A percentile compares a stretch with the other conserved stretches of the same genome.
phyloP scores from a whole-genome alignment of 2,113 vertebrate genomes.

The Edolisoma coerulescens region DNA sequence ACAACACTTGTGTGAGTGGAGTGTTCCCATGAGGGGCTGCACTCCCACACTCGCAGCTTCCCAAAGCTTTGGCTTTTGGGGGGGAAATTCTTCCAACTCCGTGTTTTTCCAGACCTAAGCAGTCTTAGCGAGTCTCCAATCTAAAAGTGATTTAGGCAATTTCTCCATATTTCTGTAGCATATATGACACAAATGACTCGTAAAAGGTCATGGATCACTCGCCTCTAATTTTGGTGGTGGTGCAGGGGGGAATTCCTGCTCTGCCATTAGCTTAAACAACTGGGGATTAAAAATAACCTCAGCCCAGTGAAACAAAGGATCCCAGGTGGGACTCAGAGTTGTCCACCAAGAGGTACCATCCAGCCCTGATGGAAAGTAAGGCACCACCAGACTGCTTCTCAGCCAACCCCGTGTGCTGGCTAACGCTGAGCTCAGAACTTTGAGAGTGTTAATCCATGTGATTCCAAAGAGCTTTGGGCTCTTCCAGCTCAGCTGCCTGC shows the following conservation, averaged over 20 bases:
- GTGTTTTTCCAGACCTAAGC: background rate
- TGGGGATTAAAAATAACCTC: background rate
- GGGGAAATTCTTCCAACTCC: background rate
- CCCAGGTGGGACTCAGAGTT: background rate
- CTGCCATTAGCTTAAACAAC: rapidly evolving
- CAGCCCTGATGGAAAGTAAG: background rate
- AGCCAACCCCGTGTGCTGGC: background rate
- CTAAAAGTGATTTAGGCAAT: background rate
- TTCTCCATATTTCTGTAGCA: background rate
- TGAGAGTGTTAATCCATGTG: background rate
- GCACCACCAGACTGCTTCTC: background rate
- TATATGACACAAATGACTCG: rapidly evolving
- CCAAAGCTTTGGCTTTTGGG: background rate
- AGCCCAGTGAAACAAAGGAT: background rate
- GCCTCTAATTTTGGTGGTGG: background rate
- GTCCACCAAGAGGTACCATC: background rate
- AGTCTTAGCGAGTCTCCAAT: background rate
- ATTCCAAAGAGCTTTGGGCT: background rate
- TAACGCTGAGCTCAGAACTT: background rate
- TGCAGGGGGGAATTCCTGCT: background rate
- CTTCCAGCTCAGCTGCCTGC: background rate
- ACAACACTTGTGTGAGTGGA: rapidly evolving
- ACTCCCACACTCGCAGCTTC: background rate
- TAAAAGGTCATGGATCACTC: background rate
- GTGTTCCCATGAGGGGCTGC: background rate